Base-by-base conservation (phyloP, 2,888 invertebrate species). In the Apocheima hispidaria region DNA sequence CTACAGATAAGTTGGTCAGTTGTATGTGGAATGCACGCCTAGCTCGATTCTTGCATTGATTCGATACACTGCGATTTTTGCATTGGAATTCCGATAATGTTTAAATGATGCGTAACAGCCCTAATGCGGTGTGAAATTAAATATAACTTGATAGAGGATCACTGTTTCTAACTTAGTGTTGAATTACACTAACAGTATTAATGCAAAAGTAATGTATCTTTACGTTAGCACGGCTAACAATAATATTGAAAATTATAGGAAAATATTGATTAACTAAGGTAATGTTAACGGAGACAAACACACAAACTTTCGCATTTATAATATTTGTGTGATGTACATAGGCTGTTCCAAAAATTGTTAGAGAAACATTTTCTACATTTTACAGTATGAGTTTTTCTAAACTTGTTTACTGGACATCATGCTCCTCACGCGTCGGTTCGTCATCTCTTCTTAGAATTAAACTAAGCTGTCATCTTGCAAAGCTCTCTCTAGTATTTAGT, bases 11-110 rank as follows among this genome's bases (percentile, higher is more conserved):
- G 18, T 46, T 18, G 4, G 46, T 30, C 12, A 5, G 18, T 6
- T n/a, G n/a, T 61, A 58, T 64, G 51, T 49, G 64, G 65, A 67
- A 70, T 68, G 68, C 57, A 44, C 41, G 60, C 59, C 52, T 60
- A 51, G 59, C 52, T 63, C 63, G 56, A 64, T 60, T 55, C 59
- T 43, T 61, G 49, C 50, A 44, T 56, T 38, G 55, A 63, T 59
- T 69, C 48, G 62, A 64, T 49, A 53, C 61, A 50, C 53, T 28
- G 43, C 49, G 54, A 54, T 54, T 54, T 60, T 54, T 49, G 60
- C 55, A 48, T 60, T 59, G 59, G 60, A 46, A 60, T 61, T 59
- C 35, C 49, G 44, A 55, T 59, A 49, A 41, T 56, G 54, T 56
- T 58, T 48, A 49, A 52, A 63, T 56, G 56, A 62, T 50, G 60